Evolutionary conservation across 64 coral and sea anemone species (phyloP).

Genomic region (Hydrozoanthus tunicans): DNA sequence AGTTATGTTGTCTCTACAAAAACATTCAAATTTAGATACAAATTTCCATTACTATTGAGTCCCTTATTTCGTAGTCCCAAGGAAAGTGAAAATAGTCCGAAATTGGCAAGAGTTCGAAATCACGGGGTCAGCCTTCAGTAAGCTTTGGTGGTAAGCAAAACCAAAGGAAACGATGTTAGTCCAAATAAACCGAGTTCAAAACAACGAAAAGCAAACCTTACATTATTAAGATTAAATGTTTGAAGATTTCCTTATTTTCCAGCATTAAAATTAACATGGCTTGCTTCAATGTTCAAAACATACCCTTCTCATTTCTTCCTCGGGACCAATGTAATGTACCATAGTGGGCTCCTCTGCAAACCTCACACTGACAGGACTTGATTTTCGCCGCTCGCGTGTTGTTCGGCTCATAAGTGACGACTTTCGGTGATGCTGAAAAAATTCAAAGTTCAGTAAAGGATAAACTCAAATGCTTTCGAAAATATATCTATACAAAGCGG

Average conservation of each 20-base stretch:
- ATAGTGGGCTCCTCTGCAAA: conserved; percentile 88
- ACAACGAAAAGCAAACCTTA: too few relatives aligned
- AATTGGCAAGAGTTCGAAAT: conserved; percentile 5
- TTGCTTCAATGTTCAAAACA: neutral
- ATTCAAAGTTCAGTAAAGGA: neutral
- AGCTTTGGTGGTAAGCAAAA: neutral
- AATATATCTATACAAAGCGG: neutral
- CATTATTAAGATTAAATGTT: too few relatives aligned
- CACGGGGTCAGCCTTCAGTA: conserved; percentile 3
- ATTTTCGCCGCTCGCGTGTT: conserved; percentile 83
- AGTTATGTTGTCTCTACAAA: too few relatives aligned
- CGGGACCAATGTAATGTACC: conserved; percentile 93
- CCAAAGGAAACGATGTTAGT: neutral
- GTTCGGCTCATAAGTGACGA: conserved; percentile 96
- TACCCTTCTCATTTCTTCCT: conserved; percentile 81
- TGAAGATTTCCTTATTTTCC: too few relatives aligned
- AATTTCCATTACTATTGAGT: neutral
- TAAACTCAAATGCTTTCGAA: neutral
- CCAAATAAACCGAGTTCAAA: neutral
- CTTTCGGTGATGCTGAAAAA: conserved; percentile 69
- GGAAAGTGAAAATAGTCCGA: neutral
- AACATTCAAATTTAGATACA: neutral
- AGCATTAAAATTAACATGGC: too few relatives aligned
- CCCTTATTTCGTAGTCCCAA: conserved; percentile 9
- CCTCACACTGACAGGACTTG: conserved; percentile 85